These are phyloP conservation scores for Psittacula echo DNA, from an alignment of 2,797 vertebrate species.

Conservation along the genomic window DNA sequence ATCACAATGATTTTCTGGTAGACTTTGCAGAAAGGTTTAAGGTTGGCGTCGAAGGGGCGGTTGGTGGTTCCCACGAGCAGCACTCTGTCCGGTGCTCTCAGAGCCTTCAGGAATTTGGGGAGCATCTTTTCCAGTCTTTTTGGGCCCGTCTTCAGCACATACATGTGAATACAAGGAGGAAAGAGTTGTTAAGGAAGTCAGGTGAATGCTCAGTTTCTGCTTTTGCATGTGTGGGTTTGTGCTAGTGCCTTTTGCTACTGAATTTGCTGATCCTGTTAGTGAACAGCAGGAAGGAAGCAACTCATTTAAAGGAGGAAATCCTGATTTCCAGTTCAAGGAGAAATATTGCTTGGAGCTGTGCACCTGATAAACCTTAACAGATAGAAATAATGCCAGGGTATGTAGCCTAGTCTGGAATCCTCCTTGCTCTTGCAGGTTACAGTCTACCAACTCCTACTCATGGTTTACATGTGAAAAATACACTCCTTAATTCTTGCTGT, in stretches of 20 bases:
- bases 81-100: slow-evolving; percentile 82
- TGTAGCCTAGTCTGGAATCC: neutral
- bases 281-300: slow-evolving; percentile 9
- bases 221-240: neutral
- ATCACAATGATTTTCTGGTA: slow-evolving; percentile 87
- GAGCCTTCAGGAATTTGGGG: slow-evolving; percentile 77
- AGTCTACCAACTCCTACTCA: neutral
- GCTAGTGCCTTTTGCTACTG: neutral
- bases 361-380: neutral
- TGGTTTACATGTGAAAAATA: neutral
- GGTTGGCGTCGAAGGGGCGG: slow-evolving; percentile 82
- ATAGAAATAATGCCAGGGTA: neutral
- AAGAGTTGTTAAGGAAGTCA: neutral
- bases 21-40: slow-evolving; percentile 79
- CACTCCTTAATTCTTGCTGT: neutral
- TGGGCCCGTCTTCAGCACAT: slow-evolving; percentile 70
- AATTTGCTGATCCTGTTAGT: neutral
- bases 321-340: neutral
- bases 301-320: neutral
- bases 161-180: neutral
- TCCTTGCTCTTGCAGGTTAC: neutral
- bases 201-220: neutral
- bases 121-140: slow-evolving; percentile 82
- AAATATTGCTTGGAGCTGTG: neutral
- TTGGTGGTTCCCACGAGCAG: slow-evolving; percentile 83